Conservation (phyloP, 1,140 invertebrate genomes). For the Cyclargus thomasi region DNA sequence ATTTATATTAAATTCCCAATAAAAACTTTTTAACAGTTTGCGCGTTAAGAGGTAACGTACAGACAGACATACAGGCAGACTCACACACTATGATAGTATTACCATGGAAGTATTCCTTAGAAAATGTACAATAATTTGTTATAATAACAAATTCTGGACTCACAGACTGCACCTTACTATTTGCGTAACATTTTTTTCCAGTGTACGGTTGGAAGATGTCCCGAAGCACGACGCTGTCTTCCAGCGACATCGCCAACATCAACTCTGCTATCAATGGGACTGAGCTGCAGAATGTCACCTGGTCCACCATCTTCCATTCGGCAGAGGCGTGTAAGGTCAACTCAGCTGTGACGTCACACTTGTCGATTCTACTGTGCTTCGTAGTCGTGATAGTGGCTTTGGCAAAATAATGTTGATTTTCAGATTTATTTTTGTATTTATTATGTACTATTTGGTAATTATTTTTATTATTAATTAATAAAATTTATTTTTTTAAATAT, state of each 20-base stretch:
- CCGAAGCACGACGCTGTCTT: slow-evolving; percentile 4
- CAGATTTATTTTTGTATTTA: not conserved
- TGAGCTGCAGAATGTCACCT: slow-evolving; percentile 4
- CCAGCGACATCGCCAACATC: not conserved
- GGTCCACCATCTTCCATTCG: not conserved
- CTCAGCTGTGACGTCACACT: not conserved
- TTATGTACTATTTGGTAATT: not conserved
- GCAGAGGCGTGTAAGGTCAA: not conserved
- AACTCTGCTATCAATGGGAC: not conserved
- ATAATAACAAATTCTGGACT: no score
- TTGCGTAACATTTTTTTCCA: not conserved
- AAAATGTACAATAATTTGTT: no score
- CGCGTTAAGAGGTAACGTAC: no score
- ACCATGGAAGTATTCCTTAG: no score
- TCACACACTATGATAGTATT: no score
- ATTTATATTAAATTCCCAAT: no score
- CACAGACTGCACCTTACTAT: no score
- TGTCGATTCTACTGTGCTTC: not conserved
- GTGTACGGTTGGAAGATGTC: slow-evolving; percentile 15
- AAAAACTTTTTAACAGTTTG: no score
- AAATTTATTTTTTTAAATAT: not conserved
- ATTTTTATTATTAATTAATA: not conserved
- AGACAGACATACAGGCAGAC: no score
- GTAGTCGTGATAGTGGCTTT: not conserved
- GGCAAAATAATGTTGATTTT: not conserved